Conservation (phyloP, 2,113 vertebrate genomes). For the Myocastor coypus region DNA sequence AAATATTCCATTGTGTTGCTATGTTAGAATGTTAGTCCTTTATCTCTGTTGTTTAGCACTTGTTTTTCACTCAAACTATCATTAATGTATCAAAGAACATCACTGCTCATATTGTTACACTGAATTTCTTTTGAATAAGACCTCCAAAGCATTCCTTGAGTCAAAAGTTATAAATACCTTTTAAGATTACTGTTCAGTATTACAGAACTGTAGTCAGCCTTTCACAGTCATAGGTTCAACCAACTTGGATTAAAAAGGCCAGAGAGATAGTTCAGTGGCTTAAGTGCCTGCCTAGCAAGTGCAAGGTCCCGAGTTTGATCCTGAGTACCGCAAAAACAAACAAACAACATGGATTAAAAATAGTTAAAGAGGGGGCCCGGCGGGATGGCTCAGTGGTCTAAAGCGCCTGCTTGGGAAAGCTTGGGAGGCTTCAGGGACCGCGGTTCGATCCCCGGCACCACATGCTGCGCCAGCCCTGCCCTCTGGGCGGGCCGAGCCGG, state of each 20-base stretch:
- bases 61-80: neutral
- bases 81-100: constrained; percentile 37
- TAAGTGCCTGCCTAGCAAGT: no score
- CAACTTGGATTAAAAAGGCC: neutral
- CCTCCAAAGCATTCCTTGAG: neutral
- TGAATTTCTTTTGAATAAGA: constrained; percentile 44
- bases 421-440: no score
- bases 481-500: no score
- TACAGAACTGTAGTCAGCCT: constrained; percentile 21
- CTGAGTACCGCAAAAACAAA: no score
- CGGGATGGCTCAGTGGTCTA: no score
- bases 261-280: no score
- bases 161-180: neutral
- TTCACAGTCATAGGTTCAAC: neutral
- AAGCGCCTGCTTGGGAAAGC: no score
- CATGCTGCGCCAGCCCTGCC: no score
- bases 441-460: no score
- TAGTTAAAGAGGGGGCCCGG: neutral
- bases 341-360: neutral
- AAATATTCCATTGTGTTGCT: neutral
- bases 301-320: no score
- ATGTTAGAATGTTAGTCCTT: neutral
- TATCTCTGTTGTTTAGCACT: neutral
- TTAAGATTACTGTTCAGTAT: neutral
- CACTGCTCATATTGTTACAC: constrained; percentile 2